A percentile compares a stretch with the other conserved stretches of the same genome.
phyloP scores from a whole-genome alignment of 1,140 invertebrate species.

The Ruditapes philippinarum region DNA sequence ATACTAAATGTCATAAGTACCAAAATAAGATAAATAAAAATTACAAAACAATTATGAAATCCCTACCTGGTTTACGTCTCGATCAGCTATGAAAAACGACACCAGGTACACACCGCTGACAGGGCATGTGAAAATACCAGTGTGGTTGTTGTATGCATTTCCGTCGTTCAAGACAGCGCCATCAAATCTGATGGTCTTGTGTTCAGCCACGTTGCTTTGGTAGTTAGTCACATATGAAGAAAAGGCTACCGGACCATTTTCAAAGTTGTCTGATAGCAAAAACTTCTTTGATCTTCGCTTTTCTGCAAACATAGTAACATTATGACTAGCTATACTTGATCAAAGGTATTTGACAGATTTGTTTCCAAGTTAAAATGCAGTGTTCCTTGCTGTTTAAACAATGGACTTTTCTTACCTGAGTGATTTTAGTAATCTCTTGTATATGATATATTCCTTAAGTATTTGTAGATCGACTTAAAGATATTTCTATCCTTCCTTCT shows the following conservation, averaged over 20 bases:
- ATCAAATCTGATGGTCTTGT: neutral
- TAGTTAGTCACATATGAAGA: neutral
- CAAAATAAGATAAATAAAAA: too few species aligned
- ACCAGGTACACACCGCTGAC: slow-evolving; percentile 4
- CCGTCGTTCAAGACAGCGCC: neutral
- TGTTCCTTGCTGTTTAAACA: too few species aligned
- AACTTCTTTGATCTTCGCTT: neutral
- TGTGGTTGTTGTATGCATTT: neutral
- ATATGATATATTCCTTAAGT: too few species aligned
- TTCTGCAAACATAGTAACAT: neutral
- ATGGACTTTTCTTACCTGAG: too few species aligned
- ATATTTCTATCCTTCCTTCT: too few species aligned
- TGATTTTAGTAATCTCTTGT: too few species aligned
- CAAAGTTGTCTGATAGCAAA: neutral
- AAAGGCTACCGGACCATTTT: neutral
- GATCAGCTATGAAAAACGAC: neutral
- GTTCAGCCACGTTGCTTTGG: neutral
- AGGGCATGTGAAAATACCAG: neutral
- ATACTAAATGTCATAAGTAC: too few species aligned
- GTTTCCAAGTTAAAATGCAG: too few species aligned
- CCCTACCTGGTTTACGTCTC: neutral
- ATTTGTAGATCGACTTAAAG: too few species aligned
- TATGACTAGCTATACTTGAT: too few species aligned
- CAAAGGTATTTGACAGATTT: too few species aligned
- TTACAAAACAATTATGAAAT: neutral